Conservation (phyloP, 2,797 vertebrate genomes). For the Alectoris magna region DNA sequence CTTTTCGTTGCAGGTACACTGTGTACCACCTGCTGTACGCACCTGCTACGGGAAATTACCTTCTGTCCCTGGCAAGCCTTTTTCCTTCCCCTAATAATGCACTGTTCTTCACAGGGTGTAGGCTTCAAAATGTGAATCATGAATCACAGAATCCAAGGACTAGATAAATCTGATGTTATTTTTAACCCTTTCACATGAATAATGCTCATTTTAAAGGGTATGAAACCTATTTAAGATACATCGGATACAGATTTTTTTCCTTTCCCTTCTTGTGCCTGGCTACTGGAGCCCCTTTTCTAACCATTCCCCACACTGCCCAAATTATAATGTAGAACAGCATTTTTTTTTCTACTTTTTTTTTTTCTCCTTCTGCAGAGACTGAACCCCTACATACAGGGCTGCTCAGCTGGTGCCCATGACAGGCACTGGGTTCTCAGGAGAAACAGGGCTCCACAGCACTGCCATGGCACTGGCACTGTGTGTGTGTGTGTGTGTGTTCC, state of each 20-base stretch:
- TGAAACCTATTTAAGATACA: not conserved
- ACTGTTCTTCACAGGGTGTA: slow-evolving; percentile 52
- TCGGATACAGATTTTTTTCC: not conserved
- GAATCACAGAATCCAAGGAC: slow-evolving; percentile 41
- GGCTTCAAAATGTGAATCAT: slow-evolving; percentile 59
- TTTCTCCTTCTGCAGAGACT: not conserved
- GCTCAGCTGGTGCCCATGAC: not conserved
- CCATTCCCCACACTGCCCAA: not conserved
- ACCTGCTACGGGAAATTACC: slow-evolving; percentile 82
- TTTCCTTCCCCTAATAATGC: slow-evolving; percentile 55
- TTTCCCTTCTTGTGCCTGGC: not conserved
- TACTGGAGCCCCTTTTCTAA: not conserved
- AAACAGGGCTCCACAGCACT: not conserved
- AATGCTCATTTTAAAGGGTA: not conserved
- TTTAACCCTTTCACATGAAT: slow-evolving; percentile 38
- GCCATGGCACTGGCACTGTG: not conserved
- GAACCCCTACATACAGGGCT: not conserved
- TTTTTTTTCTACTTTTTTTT: not conserved
- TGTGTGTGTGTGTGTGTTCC: too few species aligned
- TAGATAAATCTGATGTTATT: slow-evolving; percentile 28
- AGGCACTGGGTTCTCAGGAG: not conserved
- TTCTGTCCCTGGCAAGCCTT: slow-evolving; percentile 76
- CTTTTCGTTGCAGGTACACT: slow-evolving; percentile 82
- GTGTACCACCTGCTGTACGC: slow-evolving; percentile 84
- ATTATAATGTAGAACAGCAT: not conserved